Conservation (phyloP, 2,888 invertebrate genomes). For the Chymomyza caudatula region DNA sequence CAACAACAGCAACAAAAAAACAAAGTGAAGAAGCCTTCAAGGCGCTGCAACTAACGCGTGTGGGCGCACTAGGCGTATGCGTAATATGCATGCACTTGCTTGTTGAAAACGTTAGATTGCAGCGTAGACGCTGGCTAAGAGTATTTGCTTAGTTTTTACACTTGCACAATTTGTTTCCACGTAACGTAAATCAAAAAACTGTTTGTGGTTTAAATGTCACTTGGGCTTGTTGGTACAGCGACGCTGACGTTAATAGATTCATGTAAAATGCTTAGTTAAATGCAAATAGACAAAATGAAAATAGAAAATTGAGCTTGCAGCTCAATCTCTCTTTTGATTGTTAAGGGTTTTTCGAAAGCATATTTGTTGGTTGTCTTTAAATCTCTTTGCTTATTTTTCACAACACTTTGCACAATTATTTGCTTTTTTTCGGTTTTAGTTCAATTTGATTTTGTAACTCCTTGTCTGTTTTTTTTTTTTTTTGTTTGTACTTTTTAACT, state of each 20-base stretch:
- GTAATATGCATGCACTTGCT: slow-evolving; percentile 45
- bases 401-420: slow-evolving; percentile 22
- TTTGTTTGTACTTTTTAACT: too few relatives aligned
- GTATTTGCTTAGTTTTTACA: slow-evolving; percentile 29
- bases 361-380: background rate
- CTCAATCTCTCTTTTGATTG: slow-evolving; percentile 1
- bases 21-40: background rate
- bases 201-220: slow-evolving; percentile 56
- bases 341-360: background rate
- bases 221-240: slow-evolving; percentile 8
- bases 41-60: slow-evolving; percentile 21
- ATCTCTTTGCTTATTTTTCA: slow-evolving; percentile 18
- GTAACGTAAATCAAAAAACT: slow-evolving; percentile 28
- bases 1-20: slow-evolving; percentile 19
- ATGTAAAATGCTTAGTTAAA: slow-evolving; percentile 24
- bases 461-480: slow-evolving; percentile 4
- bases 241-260: background rate
- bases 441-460: slow-evolving; percentile 18
- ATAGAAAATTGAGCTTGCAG: slow-evolving; percentile 21
- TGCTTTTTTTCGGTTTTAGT: slow-evolving; percentile 28
- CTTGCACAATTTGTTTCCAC: slow-evolving; percentile 49
- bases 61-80: slow-evolving; percentile 57
- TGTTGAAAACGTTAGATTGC: slow-evolving; percentile 10
- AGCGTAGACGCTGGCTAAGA: background rate
- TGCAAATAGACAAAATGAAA: slow-evolving; percentile 28